Conservation (phyloP, 2,113 vertebrate species). For the Delphinapterus leucas region DNA sequence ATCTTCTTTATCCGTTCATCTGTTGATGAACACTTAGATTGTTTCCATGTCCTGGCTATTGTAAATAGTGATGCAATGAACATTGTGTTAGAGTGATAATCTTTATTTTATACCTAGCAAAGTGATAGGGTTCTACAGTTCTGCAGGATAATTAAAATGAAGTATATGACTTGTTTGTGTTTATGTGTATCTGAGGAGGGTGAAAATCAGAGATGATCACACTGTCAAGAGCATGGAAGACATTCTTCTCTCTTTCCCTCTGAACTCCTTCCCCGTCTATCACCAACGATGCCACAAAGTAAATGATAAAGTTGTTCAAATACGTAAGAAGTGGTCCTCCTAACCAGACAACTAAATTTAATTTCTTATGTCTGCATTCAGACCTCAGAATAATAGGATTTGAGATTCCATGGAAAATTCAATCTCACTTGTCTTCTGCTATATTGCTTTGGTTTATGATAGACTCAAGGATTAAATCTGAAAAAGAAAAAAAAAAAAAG, state of each 20-base stretch:
- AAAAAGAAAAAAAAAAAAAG: neutral
- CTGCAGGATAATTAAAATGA: neutral
- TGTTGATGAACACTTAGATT: no score
- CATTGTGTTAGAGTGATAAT: neutral
- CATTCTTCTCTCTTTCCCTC: neutral
- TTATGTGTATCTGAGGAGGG: neutral
- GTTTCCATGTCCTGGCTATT: no score
- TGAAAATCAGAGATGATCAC: neutral
- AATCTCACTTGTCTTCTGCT: slow-evolving; percentile 10
- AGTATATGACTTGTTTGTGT: neutral
- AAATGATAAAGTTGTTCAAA: neutral
- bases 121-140: neutral
- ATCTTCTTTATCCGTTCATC: no score
- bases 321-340: neutral
- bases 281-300: neutral
- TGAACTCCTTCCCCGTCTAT: neutral
- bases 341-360: neutral
- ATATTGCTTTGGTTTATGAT: neutral
- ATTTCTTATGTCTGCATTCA: neutral
- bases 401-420: neutral
- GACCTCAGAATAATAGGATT: neutral
- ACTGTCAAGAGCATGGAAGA: neutral
- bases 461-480: neutral
- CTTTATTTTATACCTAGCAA: neutral
- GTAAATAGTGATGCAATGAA: no score